A percentile compares a stretch with the other conserved stretches of the same genome.
Evolutionary conservation across 2,888 invertebrate genomes (phyloP).

Genomic region (Gymnoscelis rufifasciata): DNA sequence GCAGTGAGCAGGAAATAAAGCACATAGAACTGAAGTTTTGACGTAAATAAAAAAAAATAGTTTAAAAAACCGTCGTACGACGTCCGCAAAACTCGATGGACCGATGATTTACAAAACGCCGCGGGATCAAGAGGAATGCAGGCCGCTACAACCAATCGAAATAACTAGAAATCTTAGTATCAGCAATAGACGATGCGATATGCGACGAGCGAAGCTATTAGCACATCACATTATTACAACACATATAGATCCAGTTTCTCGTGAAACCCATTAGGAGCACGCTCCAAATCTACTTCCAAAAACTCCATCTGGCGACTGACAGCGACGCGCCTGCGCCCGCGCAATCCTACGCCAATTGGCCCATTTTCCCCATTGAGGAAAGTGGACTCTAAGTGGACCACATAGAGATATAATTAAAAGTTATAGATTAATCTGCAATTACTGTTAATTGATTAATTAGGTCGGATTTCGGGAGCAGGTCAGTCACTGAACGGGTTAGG

Average conservation of each 20-base stretch:
- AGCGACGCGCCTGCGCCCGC: conserved; percentile 10
- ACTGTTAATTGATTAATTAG: conserved; percentile 55
- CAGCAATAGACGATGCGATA: no score
- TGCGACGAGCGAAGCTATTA: no score
- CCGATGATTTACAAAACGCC: no score
- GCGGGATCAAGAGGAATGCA: no score
- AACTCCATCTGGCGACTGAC: conserved; percentile 11
- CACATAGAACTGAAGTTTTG: no score
- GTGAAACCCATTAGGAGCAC: conserved; percentile 3
- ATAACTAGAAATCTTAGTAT: no score
- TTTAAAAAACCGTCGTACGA: no score
- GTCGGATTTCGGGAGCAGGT: conserved; percentile 28
- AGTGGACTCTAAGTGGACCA: conserved; percentile 31
- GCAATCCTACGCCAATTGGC: conserved; percentile 31
- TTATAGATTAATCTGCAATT: conserved; percentile 46
- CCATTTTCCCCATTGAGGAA: conserved; percentile 30
- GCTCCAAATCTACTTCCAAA: conserved; percentile 14
- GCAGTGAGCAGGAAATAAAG: no score
- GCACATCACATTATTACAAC: neutral
- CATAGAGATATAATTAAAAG: conserved; percentile 32
- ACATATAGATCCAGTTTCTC: neutral
- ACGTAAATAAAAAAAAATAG: no score
- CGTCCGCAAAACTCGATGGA: no score
- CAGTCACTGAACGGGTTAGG: conserved; percentile 8
- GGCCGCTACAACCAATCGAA: no score